These are phyloP conservation scores for Conus ventricosus DNA, from an alignment of 1,140 invertebrate species.

Conservation along the genomic window DNA sequence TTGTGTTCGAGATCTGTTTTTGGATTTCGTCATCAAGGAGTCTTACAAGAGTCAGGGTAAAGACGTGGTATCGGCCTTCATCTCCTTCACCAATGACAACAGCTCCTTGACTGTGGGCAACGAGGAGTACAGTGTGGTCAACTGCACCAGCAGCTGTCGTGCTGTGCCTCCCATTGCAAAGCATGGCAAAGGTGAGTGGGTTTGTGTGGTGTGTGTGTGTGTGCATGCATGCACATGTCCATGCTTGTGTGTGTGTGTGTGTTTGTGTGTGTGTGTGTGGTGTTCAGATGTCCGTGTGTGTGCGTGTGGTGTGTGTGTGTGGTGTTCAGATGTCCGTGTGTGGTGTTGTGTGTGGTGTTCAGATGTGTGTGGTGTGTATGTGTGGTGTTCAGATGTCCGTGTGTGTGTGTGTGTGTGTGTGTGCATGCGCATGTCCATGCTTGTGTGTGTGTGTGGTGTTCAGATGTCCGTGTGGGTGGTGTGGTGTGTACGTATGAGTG, in stretches of 20 bases:
- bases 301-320: too few relatives aligned
- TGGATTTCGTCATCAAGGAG: not conserved
- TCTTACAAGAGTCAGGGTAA: not conserved
- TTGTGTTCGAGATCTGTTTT: not conserved
- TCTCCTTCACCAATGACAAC: not conserved
- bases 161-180: not conserved
- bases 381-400: not conserved
- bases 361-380: too few relatives aligned
- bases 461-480: not conserved
- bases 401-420: constrained; percentile 22
- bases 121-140: not conserved
- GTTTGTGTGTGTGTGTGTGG: not conserved
- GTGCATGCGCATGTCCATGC: not conserved
- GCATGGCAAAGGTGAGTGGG: not conserved
- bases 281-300: not conserved
- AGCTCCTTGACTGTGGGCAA: not conserved
- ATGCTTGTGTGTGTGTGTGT: not conserved
- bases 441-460: not conserved
- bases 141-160: not conserved
- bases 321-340: not conserved
- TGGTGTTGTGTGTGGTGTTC: not conserved
- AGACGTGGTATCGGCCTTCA: not conserved
- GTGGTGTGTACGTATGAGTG: not conserved
- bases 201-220: not conserved
- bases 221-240: not conserved